Percentiles rank a stretch among this genome's conserved stretches.
Conservation (phyloP, 2,113 vertebrate genomes). For the Leucopternis melanops region DNA sequence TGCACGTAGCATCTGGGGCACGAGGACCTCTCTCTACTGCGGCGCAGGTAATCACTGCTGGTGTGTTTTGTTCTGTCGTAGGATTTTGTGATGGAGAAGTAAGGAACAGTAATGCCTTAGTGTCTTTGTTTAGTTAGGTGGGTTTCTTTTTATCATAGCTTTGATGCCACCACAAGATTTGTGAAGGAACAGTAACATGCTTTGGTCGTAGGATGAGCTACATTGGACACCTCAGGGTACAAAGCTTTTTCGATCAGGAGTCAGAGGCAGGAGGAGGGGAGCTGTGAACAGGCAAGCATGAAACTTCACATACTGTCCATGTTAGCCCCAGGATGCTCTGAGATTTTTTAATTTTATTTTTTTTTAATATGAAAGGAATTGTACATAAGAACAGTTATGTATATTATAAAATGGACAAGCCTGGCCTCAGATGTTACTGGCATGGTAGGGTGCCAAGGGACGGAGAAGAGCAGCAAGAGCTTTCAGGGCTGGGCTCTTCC, state of each 20-base stretch:
- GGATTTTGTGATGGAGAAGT: background rate
- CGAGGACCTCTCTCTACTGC: accelerated
- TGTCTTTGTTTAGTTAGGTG: background rate
- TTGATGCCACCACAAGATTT: background rate
- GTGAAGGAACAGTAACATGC: background rate
- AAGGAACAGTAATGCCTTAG: background rate
- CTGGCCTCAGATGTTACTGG: background rate
- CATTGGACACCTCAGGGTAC: accelerated
- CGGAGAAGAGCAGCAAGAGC: too few species aligned
- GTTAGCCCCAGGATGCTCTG: background rate
- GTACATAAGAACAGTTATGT: background rate
- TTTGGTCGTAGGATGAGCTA: background rate
- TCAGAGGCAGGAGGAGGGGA: background rate
- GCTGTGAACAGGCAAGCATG: background rate
- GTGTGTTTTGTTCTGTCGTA: accelerated
- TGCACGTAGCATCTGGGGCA: background rate
- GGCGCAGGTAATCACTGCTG: background rate
- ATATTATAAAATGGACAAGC: background rate
- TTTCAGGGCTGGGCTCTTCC: too few species aligned
- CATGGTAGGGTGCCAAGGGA: too few species aligned
- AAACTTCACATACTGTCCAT: accelerated
- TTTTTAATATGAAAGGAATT: background rate
- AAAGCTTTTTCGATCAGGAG: background rate
- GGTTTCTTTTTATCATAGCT: background rate
- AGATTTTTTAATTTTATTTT: background rate